Conservation (phyloP, 2,888 invertebrate species). For the Orthonevra nobilis region DNA sequence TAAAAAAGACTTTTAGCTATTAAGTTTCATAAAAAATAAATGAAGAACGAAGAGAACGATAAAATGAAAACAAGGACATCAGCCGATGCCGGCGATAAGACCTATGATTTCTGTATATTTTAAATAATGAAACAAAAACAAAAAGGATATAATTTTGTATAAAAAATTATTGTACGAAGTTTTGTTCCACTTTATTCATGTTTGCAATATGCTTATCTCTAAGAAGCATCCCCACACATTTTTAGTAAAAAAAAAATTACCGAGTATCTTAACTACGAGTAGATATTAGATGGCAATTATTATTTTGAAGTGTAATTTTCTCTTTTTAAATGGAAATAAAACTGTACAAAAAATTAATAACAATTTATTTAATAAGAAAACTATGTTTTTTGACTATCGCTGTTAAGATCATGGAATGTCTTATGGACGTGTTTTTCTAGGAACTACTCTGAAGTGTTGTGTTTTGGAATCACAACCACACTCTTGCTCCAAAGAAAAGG, state of each 20-base stretch:
- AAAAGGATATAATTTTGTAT: slow-evolving; percentile 34
- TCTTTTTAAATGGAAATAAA: slow-evolving; percentile 70
- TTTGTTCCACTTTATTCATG: slow-evolving; percentile 15
- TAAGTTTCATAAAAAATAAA: slow-evolving; percentile 52
- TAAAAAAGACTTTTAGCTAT: slow-evolving; percentile 61
- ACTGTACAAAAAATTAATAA: slow-evolving; percentile 37
- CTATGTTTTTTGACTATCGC: too few species aligned
- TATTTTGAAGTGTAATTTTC: slow-evolving; percentile 68
- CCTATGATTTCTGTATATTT: too few species aligned
- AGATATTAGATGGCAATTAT: slow-evolving; percentile 50
- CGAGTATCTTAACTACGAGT: slow-evolving; percentile 17
- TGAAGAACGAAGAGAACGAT: not conserved
- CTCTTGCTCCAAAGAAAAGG: too few species aligned
- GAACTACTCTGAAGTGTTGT: too few species aligned
- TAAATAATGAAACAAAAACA: slow-evolving; percentile 6
- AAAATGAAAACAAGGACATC: too few species aligned
- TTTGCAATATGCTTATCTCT: slow-evolving; percentile 37
- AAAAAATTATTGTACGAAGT: slow-evolving; percentile 13
- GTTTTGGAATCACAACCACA: too few species aligned
- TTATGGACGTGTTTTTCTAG: too few species aligned
- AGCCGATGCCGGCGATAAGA: too few species aligned
- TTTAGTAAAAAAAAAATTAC: slow-evolving; percentile 34
- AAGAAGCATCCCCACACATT: slow-evolving; percentile 12
- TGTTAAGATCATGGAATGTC: too few species aligned
- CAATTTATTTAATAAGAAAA: too few species aligned